A percentile compares a stretch with the other conserved stretches of the same genome.
These are phyloP conservation scores for Myathropa florea DNA, from an alignment of 2,888 invertebrate species.

Conservation along the genomic window DNA sequence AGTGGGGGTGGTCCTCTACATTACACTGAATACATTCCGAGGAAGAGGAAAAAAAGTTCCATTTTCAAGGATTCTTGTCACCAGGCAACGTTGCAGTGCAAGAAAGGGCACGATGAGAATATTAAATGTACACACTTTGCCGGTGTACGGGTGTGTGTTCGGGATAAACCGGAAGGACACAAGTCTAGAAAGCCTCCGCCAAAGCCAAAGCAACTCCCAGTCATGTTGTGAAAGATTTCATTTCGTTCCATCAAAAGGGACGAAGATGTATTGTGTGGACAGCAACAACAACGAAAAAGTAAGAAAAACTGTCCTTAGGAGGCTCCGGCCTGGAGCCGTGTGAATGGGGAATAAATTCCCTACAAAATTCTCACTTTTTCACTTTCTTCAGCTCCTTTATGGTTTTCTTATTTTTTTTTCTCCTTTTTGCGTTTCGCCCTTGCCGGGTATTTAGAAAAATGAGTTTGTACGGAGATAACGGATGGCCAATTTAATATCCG, in stretches of 20 bases:
- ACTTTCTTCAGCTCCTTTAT: not conserved
- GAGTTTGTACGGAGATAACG: conserved; percentile 37
- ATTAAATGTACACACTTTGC: not conserved
- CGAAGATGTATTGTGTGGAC: not conserved
- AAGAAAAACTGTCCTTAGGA: not conserved
- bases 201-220: not conserved
- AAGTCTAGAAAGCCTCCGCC: conserved; percentile 26
- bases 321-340: no score
- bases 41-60: conserved; percentile 1
- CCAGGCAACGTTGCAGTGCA: conserved; percentile 18
- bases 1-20: not conserved
- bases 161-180: conserved; percentile 43
- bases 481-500: conserved; percentile 58
- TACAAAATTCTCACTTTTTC: conserved; percentile 37
- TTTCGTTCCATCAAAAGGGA: not conserved
- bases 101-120: not conserved
- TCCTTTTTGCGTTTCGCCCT: not conserved
- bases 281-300: not conserved
- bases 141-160: not conserved
- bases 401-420: no score
- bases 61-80: conserved; percentile 43
- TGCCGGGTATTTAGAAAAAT: conserved; percentile 22
- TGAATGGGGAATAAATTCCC: not conserved
- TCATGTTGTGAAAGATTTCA: conserved; percentile 27
- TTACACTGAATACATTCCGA: conserved; percentile 10